These are phyloP conservation scores for Drosophila orena DNA, from an alignment of 1,140 invertebrate species.

Conservation along the genomic window DNA sequence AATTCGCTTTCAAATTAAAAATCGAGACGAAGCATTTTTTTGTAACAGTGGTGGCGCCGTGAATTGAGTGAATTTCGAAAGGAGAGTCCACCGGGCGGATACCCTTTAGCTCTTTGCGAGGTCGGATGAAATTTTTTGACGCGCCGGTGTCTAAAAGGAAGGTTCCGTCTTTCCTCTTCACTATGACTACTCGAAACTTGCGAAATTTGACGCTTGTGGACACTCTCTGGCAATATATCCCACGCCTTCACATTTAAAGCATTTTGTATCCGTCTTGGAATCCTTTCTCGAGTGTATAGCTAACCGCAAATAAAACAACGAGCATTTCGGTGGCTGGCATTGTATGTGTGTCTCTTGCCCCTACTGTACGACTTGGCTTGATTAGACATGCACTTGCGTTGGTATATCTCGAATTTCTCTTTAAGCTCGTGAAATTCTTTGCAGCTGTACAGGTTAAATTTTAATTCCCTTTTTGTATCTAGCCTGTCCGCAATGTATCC, in stretches of 20 bases:
- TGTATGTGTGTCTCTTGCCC: background rate
- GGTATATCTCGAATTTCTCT: background rate
- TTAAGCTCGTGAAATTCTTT: background rate
- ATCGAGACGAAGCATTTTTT: too few species aligned
- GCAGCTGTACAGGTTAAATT: background rate
- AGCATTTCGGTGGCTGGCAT: too few species aligned
- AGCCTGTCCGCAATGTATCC: background rate
- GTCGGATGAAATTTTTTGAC: too few species aligned
- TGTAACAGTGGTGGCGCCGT: too few species aligned
- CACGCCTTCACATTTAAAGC: background rate
- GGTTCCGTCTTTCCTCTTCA: too few species aligned
- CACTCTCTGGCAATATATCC: background rate
- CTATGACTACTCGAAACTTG: too few species aligned
- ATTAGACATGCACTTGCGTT: background rate
- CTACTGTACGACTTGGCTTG: background rate
- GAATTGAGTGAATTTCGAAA: too few species aligned
- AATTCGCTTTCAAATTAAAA: too few species aligned
- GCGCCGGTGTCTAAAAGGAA: too few species aligned
- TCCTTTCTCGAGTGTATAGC: background rate
- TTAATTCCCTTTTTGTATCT: background rate
- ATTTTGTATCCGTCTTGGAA: background rate
- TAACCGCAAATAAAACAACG: background rate
- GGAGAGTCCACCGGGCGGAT: too few species aligned
- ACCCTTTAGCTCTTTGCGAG: too few species aligned
- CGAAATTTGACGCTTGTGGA: too few species aligned